These are phyloP conservation scores for Chiloscyllium plagiosum DNA, from an alignment of 2,113 vertebrate species.

Conservation along the genomic window DNA sequence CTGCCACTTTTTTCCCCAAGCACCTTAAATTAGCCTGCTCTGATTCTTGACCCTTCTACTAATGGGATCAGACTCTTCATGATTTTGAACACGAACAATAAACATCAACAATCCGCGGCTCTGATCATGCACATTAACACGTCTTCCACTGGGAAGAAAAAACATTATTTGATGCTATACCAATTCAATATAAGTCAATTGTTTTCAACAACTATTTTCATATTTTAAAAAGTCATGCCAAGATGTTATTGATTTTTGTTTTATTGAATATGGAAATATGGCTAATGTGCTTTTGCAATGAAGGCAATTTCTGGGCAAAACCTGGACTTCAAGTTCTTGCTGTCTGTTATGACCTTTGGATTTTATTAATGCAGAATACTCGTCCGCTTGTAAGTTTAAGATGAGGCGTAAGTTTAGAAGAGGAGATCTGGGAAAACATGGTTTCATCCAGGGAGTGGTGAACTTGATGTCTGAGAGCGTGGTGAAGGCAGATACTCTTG, in stretches of 20 bases:
- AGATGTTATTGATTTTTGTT: neutral
- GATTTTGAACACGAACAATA: neutral
- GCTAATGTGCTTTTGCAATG: neutral
- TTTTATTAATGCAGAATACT: conserved; percentile 38
- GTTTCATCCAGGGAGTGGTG: no score
- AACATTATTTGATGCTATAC: neutral
- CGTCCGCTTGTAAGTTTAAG: conserved; percentile 29
- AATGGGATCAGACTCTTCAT: neutral
- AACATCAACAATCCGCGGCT: neutral
- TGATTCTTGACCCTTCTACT: neutral
- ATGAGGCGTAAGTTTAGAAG: no score
- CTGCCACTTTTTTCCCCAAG: neutral
- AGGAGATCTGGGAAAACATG: no score
- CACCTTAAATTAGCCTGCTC: neutral
- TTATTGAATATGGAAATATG: neutral
- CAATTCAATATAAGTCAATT: neutral
- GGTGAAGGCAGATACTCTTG: no score
- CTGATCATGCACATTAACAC: no score
- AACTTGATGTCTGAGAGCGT: no score
- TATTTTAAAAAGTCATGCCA: neutral
- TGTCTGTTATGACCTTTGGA: conserved; percentile 44
- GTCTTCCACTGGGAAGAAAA: neutral
- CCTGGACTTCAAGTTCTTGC: conserved; percentile 44
- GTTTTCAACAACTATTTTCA: neutral
- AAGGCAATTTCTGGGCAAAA: neutral